Conservation (phyloP, 2,113 vertebrate species). For the Anolis carolinensis region DNA sequence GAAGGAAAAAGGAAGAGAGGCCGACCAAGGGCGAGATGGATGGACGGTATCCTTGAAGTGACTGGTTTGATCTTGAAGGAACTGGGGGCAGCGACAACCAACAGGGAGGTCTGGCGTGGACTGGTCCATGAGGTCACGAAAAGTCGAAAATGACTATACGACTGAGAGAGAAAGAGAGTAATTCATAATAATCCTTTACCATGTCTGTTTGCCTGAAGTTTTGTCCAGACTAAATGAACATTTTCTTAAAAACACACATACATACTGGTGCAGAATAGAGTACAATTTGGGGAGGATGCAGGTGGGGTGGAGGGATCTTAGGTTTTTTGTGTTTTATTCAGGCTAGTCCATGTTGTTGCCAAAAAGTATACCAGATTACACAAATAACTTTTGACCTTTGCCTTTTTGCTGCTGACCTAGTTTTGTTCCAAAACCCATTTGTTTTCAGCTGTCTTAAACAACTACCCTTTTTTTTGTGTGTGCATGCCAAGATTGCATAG, state of each 20-base stretch:
- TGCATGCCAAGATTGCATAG: not conserved
- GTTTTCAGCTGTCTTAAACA: constrained; percentile 43
- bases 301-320: constrained; percentile 56
- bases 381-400: constrained; percentile 66
- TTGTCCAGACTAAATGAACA: constrained; percentile 15
- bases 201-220: constrained; percentile 7
- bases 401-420: constrained; percentile 43
- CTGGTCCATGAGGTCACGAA: no score
- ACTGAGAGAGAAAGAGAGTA: no score
- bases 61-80: no score
- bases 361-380: constrained; percentile 51
- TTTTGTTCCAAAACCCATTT: constrained; percentile 46
- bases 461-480: constrained; percentile 31
- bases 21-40: no score
- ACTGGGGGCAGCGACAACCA: no score
- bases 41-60: no score
- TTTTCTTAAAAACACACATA: not conserved
- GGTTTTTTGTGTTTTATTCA: constrained; percentile 57
- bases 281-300: not conserved
- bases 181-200: constrained; percentile 5
- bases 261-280: constrained; percentile 53
- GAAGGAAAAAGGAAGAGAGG: no score
- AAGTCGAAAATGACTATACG: no score
- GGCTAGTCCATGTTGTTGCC: constrained; percentile 17
- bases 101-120: no score